A percentile compares a stretch with the other conserved stretches of the same genome.
phyloP scores from a whole-genome alignment of 1,140 invertebrate genomes.

The Anastrepha ludens region DNA sequence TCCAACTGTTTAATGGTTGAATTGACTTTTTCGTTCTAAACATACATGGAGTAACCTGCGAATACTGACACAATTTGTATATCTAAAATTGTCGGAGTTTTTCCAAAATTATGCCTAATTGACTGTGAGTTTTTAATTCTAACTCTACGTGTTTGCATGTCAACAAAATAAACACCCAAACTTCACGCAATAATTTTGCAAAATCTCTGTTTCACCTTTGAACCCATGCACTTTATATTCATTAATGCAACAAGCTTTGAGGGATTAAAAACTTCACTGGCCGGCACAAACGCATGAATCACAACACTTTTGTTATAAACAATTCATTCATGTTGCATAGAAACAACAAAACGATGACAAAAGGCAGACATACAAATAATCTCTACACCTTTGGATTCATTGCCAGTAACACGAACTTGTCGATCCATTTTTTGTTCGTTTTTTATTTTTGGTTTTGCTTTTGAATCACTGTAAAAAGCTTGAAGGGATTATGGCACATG shows the following conservation, averaged over 20 bases:
- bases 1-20: too few relatives aligned
- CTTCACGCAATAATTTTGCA: background rate
- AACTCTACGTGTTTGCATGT: too few relatives aligned
- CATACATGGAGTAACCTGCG: too few relatives aligned
- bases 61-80: too few relatives aligned
- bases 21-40: too few relatives aligned
- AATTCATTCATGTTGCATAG: background rate
- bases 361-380: conserved; percentile 1
- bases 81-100: too few relatives aligned
- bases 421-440: background rate
- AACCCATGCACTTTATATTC: background rate
- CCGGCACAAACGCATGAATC: background rate
- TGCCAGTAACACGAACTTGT: background rate
- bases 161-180: too few relatives aligned
- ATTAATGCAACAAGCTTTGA: conserved; percentile 8
- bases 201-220: background rate
- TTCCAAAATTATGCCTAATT: too few relatives aligned
- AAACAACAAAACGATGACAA: background rate
- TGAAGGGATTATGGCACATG: conserved; percentile 39
- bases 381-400: conserved; percentile 11
- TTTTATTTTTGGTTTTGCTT: background rate
- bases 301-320: conserved; percentile 13
- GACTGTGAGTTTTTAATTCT: too few relatives aligned
- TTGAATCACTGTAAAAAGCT: conserved; percentile 34
- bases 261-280: background rate